These are phyloP conservation scores for Bos indicus DNA, from an alignment of 2,113 vertebrate genomes.

Conservation along the genomic window DNA sequence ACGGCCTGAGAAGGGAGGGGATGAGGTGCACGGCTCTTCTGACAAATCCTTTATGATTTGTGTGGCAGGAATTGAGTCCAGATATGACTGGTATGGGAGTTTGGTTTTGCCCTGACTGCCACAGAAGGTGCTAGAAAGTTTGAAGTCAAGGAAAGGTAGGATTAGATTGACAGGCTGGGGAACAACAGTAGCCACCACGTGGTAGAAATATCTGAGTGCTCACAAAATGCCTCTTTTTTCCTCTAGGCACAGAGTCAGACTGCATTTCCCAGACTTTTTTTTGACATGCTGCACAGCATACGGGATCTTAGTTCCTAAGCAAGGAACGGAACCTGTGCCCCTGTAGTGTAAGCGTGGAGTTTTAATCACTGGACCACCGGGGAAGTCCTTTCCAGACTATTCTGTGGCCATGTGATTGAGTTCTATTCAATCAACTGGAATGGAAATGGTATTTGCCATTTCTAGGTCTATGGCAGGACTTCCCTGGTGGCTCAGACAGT, in stretches of 20 bases:
- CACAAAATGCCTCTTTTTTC: not conserved
- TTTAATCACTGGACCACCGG: not conserved
- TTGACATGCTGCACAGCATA: accelerated
- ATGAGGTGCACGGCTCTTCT: accelerated
- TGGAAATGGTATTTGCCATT: not conserved
- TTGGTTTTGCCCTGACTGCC: not conserved
- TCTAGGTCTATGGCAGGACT: not conserved
- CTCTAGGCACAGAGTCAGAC: not conserved
- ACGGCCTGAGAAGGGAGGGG: accelerated
- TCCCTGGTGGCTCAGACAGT: not conserved
- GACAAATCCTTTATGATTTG: not conserved
- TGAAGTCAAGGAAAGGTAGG: not conserved
- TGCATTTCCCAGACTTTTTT: not conserved
- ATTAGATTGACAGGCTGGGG: not conserved
- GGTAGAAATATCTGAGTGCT: not conserved
- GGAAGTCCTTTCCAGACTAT: not conserved
- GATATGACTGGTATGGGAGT: too few species aligned
- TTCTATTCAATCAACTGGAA: not conserved
- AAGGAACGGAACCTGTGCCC: not conserved
- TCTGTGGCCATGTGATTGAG: not conserved
- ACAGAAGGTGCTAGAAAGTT: not conserved
- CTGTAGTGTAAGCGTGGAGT: not conserved
- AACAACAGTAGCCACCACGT: not conserved
- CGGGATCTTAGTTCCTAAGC: not conserved
- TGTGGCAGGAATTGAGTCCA: not conserved